phyloP scores from a whole-genome alignment of 2,797 vertebrate species.

The Anniella stebbinsi region DNA sequence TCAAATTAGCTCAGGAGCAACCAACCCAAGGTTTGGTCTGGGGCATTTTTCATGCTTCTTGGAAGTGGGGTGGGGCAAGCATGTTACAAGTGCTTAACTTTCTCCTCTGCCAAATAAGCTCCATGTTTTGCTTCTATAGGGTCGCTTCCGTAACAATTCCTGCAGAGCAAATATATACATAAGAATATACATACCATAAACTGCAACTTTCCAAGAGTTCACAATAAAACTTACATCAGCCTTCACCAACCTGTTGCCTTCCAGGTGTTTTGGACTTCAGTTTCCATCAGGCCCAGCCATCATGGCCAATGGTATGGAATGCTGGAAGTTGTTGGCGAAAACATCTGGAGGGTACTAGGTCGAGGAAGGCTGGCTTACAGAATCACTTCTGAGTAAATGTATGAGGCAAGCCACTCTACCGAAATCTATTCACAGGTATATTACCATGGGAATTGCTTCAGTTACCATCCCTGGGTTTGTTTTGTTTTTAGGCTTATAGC shows the following conservation, averaged over 20 bases:
- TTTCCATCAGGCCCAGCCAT: no score
- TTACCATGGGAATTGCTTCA: neutral
- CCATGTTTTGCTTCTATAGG: neutral
- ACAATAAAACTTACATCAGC: no score
- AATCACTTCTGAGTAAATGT: neutral
- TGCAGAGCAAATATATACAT: neutral
- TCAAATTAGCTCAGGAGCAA: neutral
- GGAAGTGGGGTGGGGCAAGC: no score
- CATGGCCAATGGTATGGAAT: no score
- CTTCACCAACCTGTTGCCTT: no score
- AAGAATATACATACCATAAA: neutral
- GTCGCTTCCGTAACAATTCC: neutral
- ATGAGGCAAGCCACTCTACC: neutral
- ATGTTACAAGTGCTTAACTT: neutral
- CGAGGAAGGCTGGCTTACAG: neutral
- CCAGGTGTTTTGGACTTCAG: no score
- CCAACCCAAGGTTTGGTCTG: neutral
- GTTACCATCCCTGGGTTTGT: neutral
- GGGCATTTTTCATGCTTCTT: neutral
- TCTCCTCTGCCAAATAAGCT: neutral
- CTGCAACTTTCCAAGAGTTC: neutral
- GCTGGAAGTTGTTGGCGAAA: no score
- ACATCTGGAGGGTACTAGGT: no score
- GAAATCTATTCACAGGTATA: neutral
- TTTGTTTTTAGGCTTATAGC: no score